These are phyloP conservation scores for Heliornis fulica DNA, from an alignment of 2,113 vertebrate genomes.

Conservation along the genomic window DNA sequence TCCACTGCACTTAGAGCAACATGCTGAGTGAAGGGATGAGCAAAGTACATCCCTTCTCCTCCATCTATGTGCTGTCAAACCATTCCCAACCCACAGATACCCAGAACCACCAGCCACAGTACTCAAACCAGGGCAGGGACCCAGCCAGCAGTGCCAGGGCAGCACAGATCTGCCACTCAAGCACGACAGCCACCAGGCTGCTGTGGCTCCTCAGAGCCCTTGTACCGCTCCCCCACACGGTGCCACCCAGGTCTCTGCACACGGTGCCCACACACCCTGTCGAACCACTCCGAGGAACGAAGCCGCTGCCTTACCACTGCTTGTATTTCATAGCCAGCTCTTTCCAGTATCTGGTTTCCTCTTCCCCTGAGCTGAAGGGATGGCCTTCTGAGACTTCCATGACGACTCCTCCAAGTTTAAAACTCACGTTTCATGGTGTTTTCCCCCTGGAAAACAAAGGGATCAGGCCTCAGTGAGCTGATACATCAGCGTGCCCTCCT, in stretches of 20 bases:
- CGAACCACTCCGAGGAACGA: neutral
- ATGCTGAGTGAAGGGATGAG: neutral
- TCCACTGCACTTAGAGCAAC: neutral
- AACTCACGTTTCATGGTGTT: conserved; percentile 17
- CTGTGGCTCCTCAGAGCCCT: too few relatives aligned
- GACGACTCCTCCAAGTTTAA: neutral
- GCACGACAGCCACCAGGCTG: too few relatives aligned
- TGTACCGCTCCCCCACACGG: too few relatives aligned
- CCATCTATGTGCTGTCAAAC: neutral
- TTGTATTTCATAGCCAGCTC: conserved; percentile 84
- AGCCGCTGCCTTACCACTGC: conserved; percentile 77
- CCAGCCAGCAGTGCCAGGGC: neutral
- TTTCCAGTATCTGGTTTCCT: conserved; percentile 90
- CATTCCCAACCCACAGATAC: neutral
- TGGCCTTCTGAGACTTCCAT: conserved; percentile 81
- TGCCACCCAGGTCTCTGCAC: neutral
- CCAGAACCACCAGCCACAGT: neutral
- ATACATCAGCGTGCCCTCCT: neutral
- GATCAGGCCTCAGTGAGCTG: neutral
- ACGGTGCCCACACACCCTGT: neutral
- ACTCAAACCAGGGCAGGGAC: neutral
- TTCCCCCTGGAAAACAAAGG: neutral
- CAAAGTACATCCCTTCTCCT: neutral
- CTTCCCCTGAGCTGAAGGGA: conserved; percentile 84
- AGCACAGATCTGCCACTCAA: neutral